Base-by-base conservation (phyloP, 2,888 invertebrate species). In the Monopis laevigella region DNA sequence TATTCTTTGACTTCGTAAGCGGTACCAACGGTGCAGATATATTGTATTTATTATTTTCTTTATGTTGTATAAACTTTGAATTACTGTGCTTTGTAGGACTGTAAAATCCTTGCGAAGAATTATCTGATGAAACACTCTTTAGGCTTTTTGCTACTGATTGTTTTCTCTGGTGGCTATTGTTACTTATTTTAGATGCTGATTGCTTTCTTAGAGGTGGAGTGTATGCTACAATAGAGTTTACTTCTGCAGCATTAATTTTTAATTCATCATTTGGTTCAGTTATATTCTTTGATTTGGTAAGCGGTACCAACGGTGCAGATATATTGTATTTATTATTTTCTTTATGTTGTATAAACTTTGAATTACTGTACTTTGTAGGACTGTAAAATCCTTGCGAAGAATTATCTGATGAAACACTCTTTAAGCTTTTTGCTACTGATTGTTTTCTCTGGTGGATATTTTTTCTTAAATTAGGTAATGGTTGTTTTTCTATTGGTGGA, bases 361-460 rank as follows among this genome's bases (percentile, higher is more conserved):
- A n/a, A n/a, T n/a, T n/a, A 34, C 17, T 34, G 17, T 34, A 34
- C 12, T 34, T 12, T n/a, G 16, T 34, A 16, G 34, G 34, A 14
- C 3, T 34, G n/a, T 34, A 34, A 18, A 17, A 34, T 2, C 5
- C 30, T 12, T 30, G 34, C 12, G 2, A n/a, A 17, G 12, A 14
- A 2, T 34, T 17, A 34, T 34, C n/a, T 16, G 12, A 12, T 2
- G 16, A n/a, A 34, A 12, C 17, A 17, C 14, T 29, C 11, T 12
- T 29, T 12, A 29, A 29, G 14, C 29, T 29, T 13, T 29, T 29
- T 12, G 29, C 2, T 12, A 7, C 12, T 2, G 12, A 11, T 3
- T 10, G 4, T 6, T 29, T 7, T 29, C 14, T 29, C 12, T 14
- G 14, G 7, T 29, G 2, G n/a, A n/a, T n/a, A 13, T 29, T 29